phyloP scores from a whole-genome alignment of 1,140 invertebrate species.

The Panonychus citri region DNA sequence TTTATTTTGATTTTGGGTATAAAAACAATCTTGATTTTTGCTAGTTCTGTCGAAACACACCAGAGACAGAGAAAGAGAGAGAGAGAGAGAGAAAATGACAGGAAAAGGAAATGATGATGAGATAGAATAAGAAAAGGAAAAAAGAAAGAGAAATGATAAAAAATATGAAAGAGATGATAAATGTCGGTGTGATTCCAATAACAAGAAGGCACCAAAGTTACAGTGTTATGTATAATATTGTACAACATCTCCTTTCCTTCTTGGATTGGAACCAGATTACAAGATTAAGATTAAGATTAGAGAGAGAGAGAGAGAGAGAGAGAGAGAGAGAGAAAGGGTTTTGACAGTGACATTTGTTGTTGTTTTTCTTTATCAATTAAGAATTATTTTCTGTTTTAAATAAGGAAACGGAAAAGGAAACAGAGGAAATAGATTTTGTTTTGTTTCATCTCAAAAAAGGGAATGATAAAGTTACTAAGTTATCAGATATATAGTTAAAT shows the following conservation, averaged over 20 bases:
- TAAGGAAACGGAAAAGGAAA: neutral
- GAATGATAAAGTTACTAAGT: no score
- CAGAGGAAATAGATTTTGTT: neutral
- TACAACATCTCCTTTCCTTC: neutral
- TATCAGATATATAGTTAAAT: no score
- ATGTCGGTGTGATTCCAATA: neutral
- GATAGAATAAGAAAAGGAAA: neutral
- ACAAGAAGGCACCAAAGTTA: neutral
- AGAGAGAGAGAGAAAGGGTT: neutral
- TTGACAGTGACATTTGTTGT: neutral
- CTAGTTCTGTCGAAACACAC: neutral
- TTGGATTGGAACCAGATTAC: neutral
- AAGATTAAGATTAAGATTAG: neutral
- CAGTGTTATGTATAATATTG: neutral
- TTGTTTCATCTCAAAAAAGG: neutral
- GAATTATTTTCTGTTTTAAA: neutral
- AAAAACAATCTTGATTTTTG: neutral
- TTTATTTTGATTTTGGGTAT: neutral
- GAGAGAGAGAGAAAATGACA: neutral
- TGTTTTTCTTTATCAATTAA: neutral
- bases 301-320: neutral
- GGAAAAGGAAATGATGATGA: neutral
- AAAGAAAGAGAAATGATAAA: neutral
- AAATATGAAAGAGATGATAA: neutral
- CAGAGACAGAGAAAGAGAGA: neutral